Conservation (phyloP, 2,888 invertebrate species). For the Cataglyphis altisquamis region DNA sequence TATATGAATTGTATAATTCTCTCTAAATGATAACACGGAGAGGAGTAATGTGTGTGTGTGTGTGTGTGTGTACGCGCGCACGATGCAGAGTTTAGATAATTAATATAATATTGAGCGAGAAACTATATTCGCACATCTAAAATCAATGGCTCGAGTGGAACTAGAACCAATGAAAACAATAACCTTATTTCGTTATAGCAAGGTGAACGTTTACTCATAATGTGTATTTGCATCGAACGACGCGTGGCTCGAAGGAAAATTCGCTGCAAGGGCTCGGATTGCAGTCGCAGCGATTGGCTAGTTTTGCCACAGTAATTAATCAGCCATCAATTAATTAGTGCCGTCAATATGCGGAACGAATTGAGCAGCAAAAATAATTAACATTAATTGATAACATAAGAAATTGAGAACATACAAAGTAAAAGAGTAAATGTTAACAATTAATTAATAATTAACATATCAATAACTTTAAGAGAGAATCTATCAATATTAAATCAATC, state of each 20-base stretch:
- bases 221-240: slow-evolving; percentile 59
- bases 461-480: neutral
- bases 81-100: slow-evolving; percentile 30
- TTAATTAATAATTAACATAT: neutral
- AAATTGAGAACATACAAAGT: neutral
- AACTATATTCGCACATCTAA: slow-evolving; percentile 25
- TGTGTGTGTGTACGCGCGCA: neutral
- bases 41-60: neutral
- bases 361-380: slow-evolving; percentile 49
- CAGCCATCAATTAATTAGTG: slow-evolving; percentile 66
- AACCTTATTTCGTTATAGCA: slow-evolving; percentile 73
- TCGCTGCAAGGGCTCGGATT: slow-evolving; percentile 58
- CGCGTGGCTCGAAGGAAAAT: slow-evolving; percentile 71
- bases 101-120: neutral
- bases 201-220: slow-evolving; percentile 75
- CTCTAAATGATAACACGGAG: neutral
- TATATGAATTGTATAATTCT: neutral
- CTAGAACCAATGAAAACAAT: slow-evolving; percentile 78
- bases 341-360: slow-evolving; percentile 48
- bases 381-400: neutral
- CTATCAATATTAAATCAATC: neutral
- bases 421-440: neutral
- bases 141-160: slow-evolving; percentile 53
- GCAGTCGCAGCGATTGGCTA: slow-evolving; percentile 63
- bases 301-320: slow-evolving; percentile 68